phyloP scores from a whole-genome alignment of 53 echinoderm and acorn worm species.

The Stichopus horrens region DNA sequence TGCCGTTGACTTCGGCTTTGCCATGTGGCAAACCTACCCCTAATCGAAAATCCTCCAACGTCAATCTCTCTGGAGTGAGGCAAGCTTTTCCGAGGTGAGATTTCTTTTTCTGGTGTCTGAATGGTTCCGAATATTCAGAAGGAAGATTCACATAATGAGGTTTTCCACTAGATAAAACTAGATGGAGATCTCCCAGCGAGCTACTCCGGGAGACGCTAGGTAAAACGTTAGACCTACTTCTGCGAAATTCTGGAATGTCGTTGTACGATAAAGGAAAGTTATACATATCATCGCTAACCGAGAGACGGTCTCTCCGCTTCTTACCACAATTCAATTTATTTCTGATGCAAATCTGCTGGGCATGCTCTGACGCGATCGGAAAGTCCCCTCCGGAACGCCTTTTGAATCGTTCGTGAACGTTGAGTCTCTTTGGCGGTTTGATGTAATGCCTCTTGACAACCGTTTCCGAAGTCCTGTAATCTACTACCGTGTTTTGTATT shows the following conservation, averaged over 20 bases:
- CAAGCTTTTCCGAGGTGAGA: neutral
- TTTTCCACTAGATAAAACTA: slow-evolving; percentile 6
- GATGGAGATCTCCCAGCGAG: slow-evolving; percentile 15
- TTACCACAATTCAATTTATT: slow-evolving; percentile 16
- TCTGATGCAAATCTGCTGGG: slow-evolving; percentile 32
- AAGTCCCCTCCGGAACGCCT: slow-evolving; percentile 10
- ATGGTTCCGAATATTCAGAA: neutral
- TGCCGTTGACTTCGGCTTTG: neutral
- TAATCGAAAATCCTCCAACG: neutral
- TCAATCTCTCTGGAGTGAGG: neutral
- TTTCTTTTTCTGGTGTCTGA: neutral
- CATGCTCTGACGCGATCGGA: slow-evolving; percentile 31
- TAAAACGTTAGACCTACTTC: slow-evolving; percentile 11
- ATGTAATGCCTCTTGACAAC: slow-evolving; percentile 34
- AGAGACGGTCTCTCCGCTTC: neutral
- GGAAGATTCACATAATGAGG: slow-evolving; percentile 27
- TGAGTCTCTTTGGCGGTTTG: slow-evolving; percentile 30
- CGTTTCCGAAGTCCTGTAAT: slow-evolving; percentile 24
- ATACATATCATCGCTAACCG: slow-evolving; percentile 32
- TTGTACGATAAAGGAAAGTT: slow-evolving; percentile 27
- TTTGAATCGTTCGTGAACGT: slow-evolving; percentile 26
- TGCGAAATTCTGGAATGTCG: slow-evolving; percentile 21
- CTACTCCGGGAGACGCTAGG: neutral
- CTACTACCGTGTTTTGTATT: slow-evolving; percentile 41
- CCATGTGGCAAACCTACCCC: neutral